Base-by-base conservation (phyloP, 2,113 vertebrate species). In the Maccullochella peelii region DNA sequence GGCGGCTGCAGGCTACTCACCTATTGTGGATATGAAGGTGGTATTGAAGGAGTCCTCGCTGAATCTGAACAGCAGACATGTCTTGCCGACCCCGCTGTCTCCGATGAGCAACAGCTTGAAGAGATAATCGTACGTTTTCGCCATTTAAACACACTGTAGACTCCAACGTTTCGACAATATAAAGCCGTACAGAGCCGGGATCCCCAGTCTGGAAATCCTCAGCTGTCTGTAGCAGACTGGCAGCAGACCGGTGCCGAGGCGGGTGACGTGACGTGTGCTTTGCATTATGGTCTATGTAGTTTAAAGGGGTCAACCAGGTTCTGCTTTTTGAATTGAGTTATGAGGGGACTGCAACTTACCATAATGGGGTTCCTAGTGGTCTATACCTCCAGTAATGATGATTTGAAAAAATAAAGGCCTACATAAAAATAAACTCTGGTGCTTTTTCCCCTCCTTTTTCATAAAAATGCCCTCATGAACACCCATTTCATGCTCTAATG, bases 11-110 rank as follows among this genome's bases (percentile, higher is more conserved):
- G 82, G 72, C 57, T 70, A 90, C 94, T 94, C 88, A 95, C 96
- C 96, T 94, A 97, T 97, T 79, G 96, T 97, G 83, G 96, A 97
- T 89, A 96, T 96, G 92, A 96, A 96, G 94, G 96, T 96, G 93
- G 95, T 96, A 38, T 96, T 96, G 91, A 96, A 96, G 71, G 96
- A 95, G 92, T 96, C 95, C 86, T 96, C 96, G 94, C 95, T 96
- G 94, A 97, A 96, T 82, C 96, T 95, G 95, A 96, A 97, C 63
- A 97, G 95, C 86, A 96, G 91, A 91, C 96, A 96, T 88, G 97
- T 96, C 93, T 97, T 97, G 11, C 96, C 97, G 40, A 97, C 96
- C 33, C 95, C 94, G 73, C 95, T 96, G 91, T 96, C 96, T 73
- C 96, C 96, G 67, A 96, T 96, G 4, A 96, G 96, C 93, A 96